Percentiles rank a stretch among this genome's conserved stretches.
phyloP scores from a whole-genome alignment of 2,888 invertebrate genomes.

The Hyposoter didymator region DNA sequence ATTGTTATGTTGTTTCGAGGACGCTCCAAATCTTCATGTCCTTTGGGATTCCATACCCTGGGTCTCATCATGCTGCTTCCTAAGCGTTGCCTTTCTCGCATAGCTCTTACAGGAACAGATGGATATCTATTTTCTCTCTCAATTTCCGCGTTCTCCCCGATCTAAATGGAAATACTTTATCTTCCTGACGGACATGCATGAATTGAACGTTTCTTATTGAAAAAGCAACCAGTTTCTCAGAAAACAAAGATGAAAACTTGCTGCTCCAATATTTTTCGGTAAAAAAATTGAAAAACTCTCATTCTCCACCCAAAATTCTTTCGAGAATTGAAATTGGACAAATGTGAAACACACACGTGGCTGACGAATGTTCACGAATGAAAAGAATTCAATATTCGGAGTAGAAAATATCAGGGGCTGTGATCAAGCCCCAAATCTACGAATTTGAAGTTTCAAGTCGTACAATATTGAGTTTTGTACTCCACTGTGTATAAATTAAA shows the following conservation, averaged over 20 bases:
- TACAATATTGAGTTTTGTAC: background rate
- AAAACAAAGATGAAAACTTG: background rate
- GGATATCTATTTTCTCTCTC: background rate
- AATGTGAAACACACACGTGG: background rate
- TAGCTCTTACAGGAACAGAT: background rate
- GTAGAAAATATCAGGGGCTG: background rate
- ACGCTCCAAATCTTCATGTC: background rate
- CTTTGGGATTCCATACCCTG: background rate
- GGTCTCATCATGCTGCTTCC: constrained; percentile 1
- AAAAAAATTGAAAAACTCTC: background rate
- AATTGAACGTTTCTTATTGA: background rate
- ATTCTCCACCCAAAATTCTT: background rate
- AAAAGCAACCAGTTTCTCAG: background rate
- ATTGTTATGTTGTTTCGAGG: constrained; percentile 8
- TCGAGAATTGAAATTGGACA: background rate
- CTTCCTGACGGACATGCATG: background rate
- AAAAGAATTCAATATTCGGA: background rate
- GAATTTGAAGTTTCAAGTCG: background rate
- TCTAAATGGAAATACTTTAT: background rate
- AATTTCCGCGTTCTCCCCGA: background rate
- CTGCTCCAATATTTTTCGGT: background rate
- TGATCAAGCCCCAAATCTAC: background rate
- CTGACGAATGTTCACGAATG: background rate
- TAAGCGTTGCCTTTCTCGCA: background rate
- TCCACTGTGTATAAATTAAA: background rate